phyloP scores from a whole-genome alignment of 2,113 vertebrate genomes.

The Baryphthengus martii region DNA sequence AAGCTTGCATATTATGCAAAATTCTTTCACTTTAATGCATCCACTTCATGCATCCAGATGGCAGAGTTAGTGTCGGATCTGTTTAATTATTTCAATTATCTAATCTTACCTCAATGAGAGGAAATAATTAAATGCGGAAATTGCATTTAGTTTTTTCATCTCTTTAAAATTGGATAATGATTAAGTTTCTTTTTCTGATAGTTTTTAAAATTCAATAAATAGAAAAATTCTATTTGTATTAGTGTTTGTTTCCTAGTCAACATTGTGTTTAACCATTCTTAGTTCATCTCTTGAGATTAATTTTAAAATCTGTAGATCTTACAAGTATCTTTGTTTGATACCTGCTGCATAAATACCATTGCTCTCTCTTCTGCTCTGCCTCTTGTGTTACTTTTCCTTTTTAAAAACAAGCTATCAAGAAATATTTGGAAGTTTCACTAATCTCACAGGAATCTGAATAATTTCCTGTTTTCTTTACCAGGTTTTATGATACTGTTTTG shows the following conservation, averaged over 20 bases:
- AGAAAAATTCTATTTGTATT: slow-evolving; percentile 5
- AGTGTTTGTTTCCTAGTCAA: not conserved
- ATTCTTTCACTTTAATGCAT: not conserved
- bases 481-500: not conserved
- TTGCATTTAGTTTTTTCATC: not conserved
- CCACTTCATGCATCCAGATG: not conserved
- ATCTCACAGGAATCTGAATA: not conserved
- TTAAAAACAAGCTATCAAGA: not conserved
- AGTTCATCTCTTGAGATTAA: not conserved
- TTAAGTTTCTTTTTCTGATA: not conserved
- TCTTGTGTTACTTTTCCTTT: not conserved
- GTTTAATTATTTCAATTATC: not conserved
- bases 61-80: not conserved
- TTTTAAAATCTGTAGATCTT: not conserved
- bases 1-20: not conserved
- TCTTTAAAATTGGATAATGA: not conserved
- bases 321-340: not conserved
- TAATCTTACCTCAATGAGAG: not conserved
- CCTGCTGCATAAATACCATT: not conserved
- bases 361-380: not conserved
- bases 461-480: not conserved
- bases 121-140: not conserved
- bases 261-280: not conserved
- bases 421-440: not conserved
- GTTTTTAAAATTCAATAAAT: slow-evolving; percentile 17